Evolutionary conservation across 2,113 vertebrate genomes (phyloP).

Genomic region (Coreoperca whiteheadi): DNA sequence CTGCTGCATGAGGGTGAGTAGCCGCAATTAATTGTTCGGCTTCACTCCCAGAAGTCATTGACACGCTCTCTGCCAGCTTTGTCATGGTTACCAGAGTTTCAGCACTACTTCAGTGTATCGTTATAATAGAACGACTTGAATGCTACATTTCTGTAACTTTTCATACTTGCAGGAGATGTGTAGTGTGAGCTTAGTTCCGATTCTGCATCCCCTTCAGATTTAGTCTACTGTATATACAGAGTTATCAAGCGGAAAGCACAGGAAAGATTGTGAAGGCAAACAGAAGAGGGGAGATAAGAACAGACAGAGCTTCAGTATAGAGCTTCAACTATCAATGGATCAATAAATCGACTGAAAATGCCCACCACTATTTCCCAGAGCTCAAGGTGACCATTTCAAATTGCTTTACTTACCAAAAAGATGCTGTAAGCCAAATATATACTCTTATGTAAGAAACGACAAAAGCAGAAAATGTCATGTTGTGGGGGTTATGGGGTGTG

Average conservation of each 20-base stretch:
- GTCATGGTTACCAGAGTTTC: constrained; percentile 30
- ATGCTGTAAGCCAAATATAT: neutral
- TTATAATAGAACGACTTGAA: neutral
- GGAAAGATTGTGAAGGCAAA: neutral
- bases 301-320: neutral
- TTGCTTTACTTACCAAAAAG: neutral
- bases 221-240: neutral
- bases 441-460: neutral
- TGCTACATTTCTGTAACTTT: neutral
- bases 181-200: neutral
- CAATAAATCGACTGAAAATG: neutral
- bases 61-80: neutral
- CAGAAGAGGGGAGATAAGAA: neutral
- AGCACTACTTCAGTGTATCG: neutral
- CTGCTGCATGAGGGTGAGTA: constrained; percentile 94
- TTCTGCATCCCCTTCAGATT: neutral
- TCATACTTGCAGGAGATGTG: neutral
- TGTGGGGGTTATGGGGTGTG: no score
- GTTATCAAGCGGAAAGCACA: neutral
- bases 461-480: no score
- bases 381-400: neutral
- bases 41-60: constrained; percentile 9
- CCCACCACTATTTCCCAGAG: neutral
- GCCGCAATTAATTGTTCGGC: neutral
- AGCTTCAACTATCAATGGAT: neutral